These are phyloP conservation scores for Lysiphlebus fabarum DNA, from an alignment of 1,140 invertebrate species.

Conservation along the genomic window DNA sequence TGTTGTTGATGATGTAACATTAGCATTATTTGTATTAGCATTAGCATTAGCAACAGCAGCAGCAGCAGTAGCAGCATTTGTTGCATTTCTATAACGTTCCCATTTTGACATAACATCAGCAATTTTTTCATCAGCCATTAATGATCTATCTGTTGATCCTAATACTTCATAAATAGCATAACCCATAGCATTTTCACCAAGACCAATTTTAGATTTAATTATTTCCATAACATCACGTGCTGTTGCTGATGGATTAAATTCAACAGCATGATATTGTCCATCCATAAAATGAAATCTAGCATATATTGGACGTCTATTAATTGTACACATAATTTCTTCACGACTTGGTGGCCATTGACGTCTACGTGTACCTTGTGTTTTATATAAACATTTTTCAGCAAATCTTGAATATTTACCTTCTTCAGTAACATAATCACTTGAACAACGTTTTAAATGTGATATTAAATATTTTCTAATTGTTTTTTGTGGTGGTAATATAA, in stretches of 20 bases:
- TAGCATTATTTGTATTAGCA: too few species aligned
- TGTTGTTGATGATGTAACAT: too few species aligned
- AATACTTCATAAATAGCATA: slow-evolving; percentile 79
- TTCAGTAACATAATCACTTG: slow-evolving; percentile 84
- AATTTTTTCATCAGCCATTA: slow-evolving; percentile 82
- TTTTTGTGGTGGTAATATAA: slow-evolving; percentile 81
- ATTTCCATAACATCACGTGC: slow-evolving; percentile 86
- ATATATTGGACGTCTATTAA: slow-evolving; percentile 85
- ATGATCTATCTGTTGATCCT: slow-evolving; percentile 77
- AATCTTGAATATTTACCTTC: slow-evolving; percentile 93
- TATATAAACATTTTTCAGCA: slow-evolving; percentile 84
- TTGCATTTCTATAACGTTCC: slow-evolving; percentile 71
- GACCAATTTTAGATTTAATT: slow-evolving; percentile 88
- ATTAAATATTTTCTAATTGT: slow-evolving; percentile 84
- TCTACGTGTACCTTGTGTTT: slow-evolving; percentile 81
- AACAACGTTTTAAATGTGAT: slow-evolving; percentile 83
- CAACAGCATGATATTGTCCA: slow-evolving; percentile 90
- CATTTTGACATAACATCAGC: slow-evolving; percentile 94
- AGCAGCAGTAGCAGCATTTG: too few species aligned
- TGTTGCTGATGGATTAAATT: slow-evolving; percentile 92
- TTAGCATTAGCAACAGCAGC: too few species aligned
- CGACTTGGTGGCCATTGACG: slow-evolving; percentile 89
- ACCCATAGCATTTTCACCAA: slow-evolving; percentile 77
- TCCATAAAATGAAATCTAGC: slow-evolving; percentile 91
- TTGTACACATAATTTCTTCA: slow-evolving; percentile 90